A percentile compares a stretch with the other conserved stretches of the same genome.
phyloP scores from a whole-genome alignment of 2,113 vertebrate species.

The Oreotrochilus melanogaster region DNA sequence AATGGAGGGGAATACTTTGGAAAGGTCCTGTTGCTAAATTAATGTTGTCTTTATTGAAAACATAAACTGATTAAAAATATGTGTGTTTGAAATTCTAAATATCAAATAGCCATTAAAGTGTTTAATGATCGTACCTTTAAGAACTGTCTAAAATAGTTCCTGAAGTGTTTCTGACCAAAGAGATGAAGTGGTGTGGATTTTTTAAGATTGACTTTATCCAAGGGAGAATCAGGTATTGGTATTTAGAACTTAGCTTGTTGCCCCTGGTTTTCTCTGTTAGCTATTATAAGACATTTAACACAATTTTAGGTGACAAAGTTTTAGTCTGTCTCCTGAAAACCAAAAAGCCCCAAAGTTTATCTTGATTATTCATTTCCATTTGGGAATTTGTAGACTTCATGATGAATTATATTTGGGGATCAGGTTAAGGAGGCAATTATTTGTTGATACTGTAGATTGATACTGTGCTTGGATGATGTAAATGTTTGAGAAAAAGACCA shows the following conservation, averaged over 20 bases:
- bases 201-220: background rate
- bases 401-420: background rate
- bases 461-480: background rate
- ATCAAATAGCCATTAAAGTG: background rate
- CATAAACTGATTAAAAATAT: background rate
- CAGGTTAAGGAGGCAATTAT: background rate
- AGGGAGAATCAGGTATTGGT: background rate
- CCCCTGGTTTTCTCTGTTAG: background rate
- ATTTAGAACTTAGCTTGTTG: background rate
- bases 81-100: background rate
- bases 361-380: background rate
- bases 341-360: background rate
- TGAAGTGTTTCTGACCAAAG: background rate
- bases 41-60: background rate
- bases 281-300: background rate
- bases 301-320: background rate
- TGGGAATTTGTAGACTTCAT: background rate
- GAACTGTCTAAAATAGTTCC: background rate
- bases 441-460: background rate
- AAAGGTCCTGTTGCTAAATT: background rate
- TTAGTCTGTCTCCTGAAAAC: background rate
- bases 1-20: background rate
- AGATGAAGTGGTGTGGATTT: background rate
- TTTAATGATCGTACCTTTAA: background rate
- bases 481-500: background rate